Base-by-base conservation (phyloP, 1,140 invertebrate species). In the Trissolcus basalis region DNA sequence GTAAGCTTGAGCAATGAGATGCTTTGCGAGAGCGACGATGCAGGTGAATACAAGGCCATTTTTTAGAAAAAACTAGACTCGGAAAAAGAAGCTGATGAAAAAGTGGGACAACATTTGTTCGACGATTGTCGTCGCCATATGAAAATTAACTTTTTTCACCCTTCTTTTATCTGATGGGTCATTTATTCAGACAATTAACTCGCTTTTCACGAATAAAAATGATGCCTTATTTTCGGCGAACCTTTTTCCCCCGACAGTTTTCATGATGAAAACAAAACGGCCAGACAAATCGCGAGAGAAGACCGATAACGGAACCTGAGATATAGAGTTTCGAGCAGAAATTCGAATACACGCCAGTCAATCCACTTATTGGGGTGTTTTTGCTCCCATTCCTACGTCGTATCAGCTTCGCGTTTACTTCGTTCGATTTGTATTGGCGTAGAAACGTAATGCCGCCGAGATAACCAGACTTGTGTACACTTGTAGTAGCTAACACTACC, bases 281-380 rank as follows among this genome's bases (percentile, higher is more conserved):
- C 36, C 50, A 33, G 32, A 53, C 53, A 47, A 67, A 35, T 32
- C 53, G 39, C 16, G 48, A 44, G 39, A 43, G 27, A 41, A 15
- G 48, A 54, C 19, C 19, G 19, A 27, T 27, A 27, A 27, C 1
- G 19, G 47, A 41, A 35, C 16, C 15, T 45, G 35, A 58, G 68
- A 67, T 41, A 47, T 27, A 16, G 35, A 54, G 36, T 13, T 27
- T 75, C 61, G 76, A 47, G 48, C 45, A 47, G 53, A 56, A 79
- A 70, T 47, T 59, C 50, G 75, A 63, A 75, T 79, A 76, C 56
- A 69, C 77, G 68, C 72, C 68, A 83, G 81, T 85, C 81, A 83
- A 84, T 85, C 82, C 81, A 85, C 79, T 81, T 82, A 83, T 85
- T 85, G 83, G 78, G 82, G 82, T 83, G 80, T 77, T 74, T 67